Percentiles rank a stretch among this genome's conserved stretches.
These are phyloP conservation scores for Lithodes maja DNA, from an alignment of 2,888 invertebrate genomes.

Conservation along the genomic window DNA sequence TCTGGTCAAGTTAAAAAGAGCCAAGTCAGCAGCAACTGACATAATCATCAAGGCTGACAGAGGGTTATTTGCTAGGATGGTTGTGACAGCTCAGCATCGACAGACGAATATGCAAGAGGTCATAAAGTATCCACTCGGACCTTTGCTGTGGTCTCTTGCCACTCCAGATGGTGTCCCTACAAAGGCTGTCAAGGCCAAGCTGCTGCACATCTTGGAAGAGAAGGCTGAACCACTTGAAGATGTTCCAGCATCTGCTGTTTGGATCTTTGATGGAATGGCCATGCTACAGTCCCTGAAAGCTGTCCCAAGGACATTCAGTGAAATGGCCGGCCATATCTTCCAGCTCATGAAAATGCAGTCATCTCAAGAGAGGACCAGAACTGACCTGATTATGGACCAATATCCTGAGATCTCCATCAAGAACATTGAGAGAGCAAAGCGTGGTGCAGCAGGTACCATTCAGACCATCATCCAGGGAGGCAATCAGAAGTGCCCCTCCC, in stretches of 20 bases:
- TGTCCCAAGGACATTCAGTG: neutral
- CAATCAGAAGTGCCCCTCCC: too few species aligned
- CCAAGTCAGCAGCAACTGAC: neutral
- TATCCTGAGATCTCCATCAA: too few species aligned
- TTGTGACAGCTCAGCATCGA: neutral
- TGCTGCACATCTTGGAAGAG: neutral
- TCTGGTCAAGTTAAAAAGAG: neutral
- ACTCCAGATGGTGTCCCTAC: conserved; percentile 1
- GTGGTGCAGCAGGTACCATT: too few species aligned
- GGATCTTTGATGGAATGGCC: neutral
- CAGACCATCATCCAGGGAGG: too few species aligned
- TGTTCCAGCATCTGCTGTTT: neutral
- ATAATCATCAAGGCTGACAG: neutral
- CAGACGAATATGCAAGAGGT: neutral
- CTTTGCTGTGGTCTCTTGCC: neutral
- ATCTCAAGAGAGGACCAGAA: too few species aligned
- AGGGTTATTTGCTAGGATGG: neutral
- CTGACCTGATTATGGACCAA: too few species aligned
- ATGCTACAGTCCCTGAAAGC: neutral
- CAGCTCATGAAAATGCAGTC: neutral
- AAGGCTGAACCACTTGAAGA: neutral
- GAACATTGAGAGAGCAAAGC: too few species aligned
- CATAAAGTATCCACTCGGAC: conserved; percentile 15
- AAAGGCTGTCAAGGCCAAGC: conserved; percentile 8
- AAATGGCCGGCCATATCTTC: neutral